Evolutionary conservation across 2,888 invertebrate species (phyloP), one percentile per base, ranked within the genome.

Genomic region (Parochlus steinenii): DNA sequence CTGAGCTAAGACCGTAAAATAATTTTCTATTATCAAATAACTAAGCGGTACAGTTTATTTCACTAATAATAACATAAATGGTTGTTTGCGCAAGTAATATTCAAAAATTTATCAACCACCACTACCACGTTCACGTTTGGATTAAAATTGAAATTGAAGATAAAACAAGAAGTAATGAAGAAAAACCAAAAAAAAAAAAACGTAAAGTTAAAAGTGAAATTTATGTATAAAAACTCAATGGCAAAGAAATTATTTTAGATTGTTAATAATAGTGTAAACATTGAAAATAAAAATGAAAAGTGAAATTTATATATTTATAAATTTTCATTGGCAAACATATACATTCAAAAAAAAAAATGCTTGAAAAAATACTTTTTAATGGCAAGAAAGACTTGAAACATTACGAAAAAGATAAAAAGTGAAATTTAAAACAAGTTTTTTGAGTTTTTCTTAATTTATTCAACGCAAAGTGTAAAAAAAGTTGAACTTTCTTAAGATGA

Each of bases 361-460:
- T 24, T 24, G 24, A 24, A 6, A 12, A 24, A 24, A 24, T 11
- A 24, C 4, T 24, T 3, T 24, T 24, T 24, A 24, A 24, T 24
- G 6, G 12, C n/a, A 24, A 24, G 4, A 11, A 11, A 11, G 12
- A 24, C 24, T 3, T 24, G n/a, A n/a, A n/a, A n/a, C n/a, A n/a
- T n/a, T n/a, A n/a, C n/a, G n/a, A n/a, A n/a, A n/a, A 37, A 37
- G 31, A 37, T 31, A 27, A 37, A 37, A 37, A 37, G 37, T 37
- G 37, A 37, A 37, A 37, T 31, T 36, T 37, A 17, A 15, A 6
- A 3, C 17, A 24, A 23, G 22, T 15, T 32, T 31, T 27, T 37
- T 31, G 19, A 20, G 19, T 23, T 28, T 22, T 30, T 15, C 23
- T 37, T 24, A 15, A 29, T 29, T 28, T 28, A 15, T 14, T 16